phyloP scores from a whole-genome alignment of 2,888 invertebrate genomes.

The Lathronympha strigana region DNA sequence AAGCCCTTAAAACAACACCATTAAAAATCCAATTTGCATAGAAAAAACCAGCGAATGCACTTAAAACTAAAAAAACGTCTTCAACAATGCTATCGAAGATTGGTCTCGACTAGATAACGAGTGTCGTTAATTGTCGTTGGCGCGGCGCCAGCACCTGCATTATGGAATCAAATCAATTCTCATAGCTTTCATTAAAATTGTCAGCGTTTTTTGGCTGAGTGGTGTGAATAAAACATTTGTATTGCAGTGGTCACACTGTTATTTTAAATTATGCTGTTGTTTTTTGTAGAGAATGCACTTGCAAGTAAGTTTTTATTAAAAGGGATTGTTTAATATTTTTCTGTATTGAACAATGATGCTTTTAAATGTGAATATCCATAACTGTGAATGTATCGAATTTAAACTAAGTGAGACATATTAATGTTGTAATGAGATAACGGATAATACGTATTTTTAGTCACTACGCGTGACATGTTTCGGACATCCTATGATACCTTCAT shows the following conservation, averaged over 20 bases:
- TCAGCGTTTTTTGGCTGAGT: slow-evolving; percentile 15
- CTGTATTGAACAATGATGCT: too few relatives aligned
- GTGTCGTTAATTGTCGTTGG: slow-evolving; percentile 42
- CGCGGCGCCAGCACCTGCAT: slow-evolving; percentile 43
- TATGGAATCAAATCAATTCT: slow-evolving; percentile 32
- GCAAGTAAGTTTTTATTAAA: too few relatives aligned
- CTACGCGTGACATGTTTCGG: too few relatives aligned
- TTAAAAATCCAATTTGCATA: slow-evolving; percentile 30
- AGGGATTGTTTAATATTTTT: too few relatives aligned
- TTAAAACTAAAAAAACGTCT: slow-evolving; percentile 19
- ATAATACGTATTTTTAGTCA: too few relatives aligned
- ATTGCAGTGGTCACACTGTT: not conserved
- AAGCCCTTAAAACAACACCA: not conserved
- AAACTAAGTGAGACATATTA: too few relatives aligned
- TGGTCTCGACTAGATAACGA: slow-evolving; percentile 31
- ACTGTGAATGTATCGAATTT: too few relatives aligned
- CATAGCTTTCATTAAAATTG: slow-evolving; percentile 32
- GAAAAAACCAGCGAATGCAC: slow-evolving; percentile 25
- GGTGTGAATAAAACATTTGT: slow-evolving; percentile 20
- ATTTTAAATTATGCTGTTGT: not conserved
- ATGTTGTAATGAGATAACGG: too few relatives aligned
- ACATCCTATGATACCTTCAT: too few relatives aligned
- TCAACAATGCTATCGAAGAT: slow-evolving; percentile 27
- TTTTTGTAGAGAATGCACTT: too few relatives aligned
- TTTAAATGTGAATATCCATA: too few relatives aligned